Evolutionary conservation across 2,888 invertebrate genomes (phyloP).

Genomic region (Tetropium fuscum): DNA sequence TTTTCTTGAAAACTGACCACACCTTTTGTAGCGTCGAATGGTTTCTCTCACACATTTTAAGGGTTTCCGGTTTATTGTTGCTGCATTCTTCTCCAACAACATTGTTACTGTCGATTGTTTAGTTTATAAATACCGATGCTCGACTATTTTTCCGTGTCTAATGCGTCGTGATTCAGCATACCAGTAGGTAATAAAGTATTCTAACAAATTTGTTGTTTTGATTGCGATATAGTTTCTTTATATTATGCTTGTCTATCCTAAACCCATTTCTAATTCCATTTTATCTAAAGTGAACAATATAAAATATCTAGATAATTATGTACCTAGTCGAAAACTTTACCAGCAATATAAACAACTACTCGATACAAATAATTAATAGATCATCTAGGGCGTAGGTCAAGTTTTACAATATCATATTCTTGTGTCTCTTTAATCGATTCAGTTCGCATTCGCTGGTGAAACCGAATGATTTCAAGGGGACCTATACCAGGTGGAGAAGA

Average conservation of each 20-base stretch:
- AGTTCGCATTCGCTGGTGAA: too few species aligned
- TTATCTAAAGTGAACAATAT: too few species aligned
- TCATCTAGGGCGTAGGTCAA: too few species aligned
- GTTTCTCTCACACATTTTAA: conserved; percentile 65
- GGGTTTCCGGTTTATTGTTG: conserved; percentile 66
- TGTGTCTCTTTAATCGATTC: too few species aligned
- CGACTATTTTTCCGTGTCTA: conserved; percentile 54
- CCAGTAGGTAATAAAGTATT: conserved; percentile 27
- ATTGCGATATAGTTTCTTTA: conserved; percentile 12
- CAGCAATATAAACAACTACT: too few species aligned
- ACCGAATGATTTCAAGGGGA: too few species aligned
- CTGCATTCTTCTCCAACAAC: conserved; percentile 61
- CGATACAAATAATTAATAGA: too few species aligned
- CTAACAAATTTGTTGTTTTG: conserved; percentile 37
- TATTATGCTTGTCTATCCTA: conserved; percentile 9
- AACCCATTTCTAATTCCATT: too few species aligned
- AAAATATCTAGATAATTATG: too few species aligned
- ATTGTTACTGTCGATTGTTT: conserved; percentile 64
- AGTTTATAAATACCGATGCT: conserved; percentile 62
- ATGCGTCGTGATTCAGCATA: conserved; percentile 58
- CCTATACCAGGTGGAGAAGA: too few species aligned
- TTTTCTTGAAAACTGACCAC: conserved; percentile 67
- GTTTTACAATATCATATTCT: too few species aligned
- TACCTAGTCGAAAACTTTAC: too few species aligned
- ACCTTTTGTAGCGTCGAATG: conserved; percentile 63